Conservation (phyloP, 2,113 vertebrate species). For the Antechinus stuartii region DNA sequence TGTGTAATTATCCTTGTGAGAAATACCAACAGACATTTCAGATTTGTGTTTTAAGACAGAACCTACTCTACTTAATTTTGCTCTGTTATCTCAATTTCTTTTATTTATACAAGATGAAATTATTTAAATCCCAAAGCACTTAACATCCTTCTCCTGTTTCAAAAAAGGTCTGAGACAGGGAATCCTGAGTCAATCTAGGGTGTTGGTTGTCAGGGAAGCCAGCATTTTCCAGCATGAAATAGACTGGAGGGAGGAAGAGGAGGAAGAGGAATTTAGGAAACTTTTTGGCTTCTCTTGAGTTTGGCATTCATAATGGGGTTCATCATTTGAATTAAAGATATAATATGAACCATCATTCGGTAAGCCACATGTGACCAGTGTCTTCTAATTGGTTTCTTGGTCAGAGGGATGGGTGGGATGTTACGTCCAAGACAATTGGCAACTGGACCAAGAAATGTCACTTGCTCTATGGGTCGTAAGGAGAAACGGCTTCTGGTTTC, state of each 20-base stretch:
- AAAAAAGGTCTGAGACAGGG: not conserved
- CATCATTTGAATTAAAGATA: not conserved
- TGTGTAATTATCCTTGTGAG: not conserved
- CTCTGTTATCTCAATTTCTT: not conserved
- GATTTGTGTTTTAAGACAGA: not conserved
- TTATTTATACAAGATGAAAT: not conserved
- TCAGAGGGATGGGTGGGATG: too few relatives aligned
- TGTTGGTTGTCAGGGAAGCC: not conserved
- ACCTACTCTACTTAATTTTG: not conserved
- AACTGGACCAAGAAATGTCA: too few relatives aligned
- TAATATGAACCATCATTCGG: not conserved
- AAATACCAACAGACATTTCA: not conserved
- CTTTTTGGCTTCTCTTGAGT: not conserved
- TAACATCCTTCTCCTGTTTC: not conserved
- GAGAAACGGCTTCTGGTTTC: too few relatives aligned
- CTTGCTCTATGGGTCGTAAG: too few relatives aligned
- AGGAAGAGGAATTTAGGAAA: not conserved
- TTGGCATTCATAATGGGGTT: not conserved
- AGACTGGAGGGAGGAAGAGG: not conserved
- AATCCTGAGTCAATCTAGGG: not conserved
- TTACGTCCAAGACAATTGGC: too few relatives aligned
- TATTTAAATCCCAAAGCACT: not conserved
- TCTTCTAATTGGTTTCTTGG: too few relatives aligned
- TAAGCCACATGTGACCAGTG: not conserved
- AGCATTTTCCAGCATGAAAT: not conserved